Evolutionary conservation across 2,888 invertebrate species (phyloP).

Genomic region (Nemotelus nigrinus): DNA sequence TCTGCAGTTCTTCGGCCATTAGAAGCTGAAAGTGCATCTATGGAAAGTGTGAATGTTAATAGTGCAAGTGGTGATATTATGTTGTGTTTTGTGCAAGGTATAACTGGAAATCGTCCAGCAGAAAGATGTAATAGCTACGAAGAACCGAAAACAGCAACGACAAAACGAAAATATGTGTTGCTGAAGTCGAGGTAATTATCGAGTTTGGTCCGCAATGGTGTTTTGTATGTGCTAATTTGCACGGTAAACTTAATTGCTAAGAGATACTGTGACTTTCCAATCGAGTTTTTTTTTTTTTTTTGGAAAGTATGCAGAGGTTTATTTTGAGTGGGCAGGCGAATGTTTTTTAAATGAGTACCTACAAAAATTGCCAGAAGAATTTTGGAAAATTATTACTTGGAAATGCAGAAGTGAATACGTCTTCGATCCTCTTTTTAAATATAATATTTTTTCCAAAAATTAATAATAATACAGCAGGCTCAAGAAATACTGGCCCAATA

Average conservation of each 20-base stretch:
- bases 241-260: background rate
- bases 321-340: background rate
- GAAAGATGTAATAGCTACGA: conserved; percentile 49
- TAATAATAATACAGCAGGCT: too few species aligned
- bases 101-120: conserved; percentile 52
- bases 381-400: too few species aligned
- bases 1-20: too few species aligned
- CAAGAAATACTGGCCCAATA: too few species aligned
- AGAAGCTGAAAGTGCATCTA: background rate
- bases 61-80: conserved; percentile 47
- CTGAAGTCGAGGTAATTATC: conserved; percentile 40
- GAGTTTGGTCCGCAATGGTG: background rate
- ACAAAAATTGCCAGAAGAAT: too few species aligned
- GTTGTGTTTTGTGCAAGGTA: conserved; percentile 55
- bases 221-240: conserved; percentile 13
- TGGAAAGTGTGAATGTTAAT: conserved; percentile 28
- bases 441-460: too few species aligned
- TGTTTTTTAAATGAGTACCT: background rate
- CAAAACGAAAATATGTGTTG: conserved; percentile 36
- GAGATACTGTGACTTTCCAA: background rate
- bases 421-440: too few species aligned
- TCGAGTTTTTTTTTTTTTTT: too few species aligned
- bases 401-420: too few species aligned
- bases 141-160: background rate
- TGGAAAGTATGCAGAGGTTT: too few species aligned